Percentiles rank a stretch among this genome's conserved stretches.
phyloP scores from a whole-genome alignment of 1,140 invertebrate species.

The Bicyclus anynana region DNA sequence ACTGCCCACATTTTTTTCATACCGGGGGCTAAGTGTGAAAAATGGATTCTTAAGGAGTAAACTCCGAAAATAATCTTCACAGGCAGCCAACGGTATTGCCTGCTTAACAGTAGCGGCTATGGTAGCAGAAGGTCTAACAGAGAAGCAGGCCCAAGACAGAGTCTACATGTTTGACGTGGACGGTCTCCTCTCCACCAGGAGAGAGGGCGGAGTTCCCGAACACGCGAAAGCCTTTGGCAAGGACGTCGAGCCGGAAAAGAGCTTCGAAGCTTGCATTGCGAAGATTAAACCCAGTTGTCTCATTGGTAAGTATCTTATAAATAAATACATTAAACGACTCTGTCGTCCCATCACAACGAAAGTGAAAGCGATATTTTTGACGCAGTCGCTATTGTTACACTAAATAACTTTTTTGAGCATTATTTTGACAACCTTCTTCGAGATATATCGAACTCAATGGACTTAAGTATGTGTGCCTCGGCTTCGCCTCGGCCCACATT shows the following conservation, averaged over 20 bases:
- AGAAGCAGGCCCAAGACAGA: slow-evolving; percentile 86
- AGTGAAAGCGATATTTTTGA: too few species aligned
- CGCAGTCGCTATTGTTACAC: too few species aligned
- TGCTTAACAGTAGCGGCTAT: slow-evolving; percentile 92
- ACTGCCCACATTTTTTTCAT: too few species aligned
- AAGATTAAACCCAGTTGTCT: slow-evolving; percentile 90
- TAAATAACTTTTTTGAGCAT: too few species aligned
- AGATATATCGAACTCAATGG: too few species aligned
- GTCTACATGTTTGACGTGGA: slow-evolving; percentile 95
- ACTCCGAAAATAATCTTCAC: not conserved
- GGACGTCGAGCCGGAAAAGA: slow-evolving; percentile 85
- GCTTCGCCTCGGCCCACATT: too few species aligned
- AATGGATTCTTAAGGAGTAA: too few species aligned
- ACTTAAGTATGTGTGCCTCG: too few species aligned
- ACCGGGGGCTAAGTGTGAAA: too few species aligned
- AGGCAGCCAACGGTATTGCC: slow-evolving; percentile 93
- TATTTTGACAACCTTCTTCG: too few species aligned
- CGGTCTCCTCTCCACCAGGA: slow-evolving; percentile 85
- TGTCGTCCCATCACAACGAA: too few species aligned
- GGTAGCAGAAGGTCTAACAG: slow-evolving; percentile 87
- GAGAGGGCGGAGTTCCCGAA: slow-evolving; percentile 85
- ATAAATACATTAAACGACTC: too few species aligned
- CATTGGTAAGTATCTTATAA: slow-evolving; percentile 84
- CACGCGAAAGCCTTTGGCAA: slow-evolving; percentile 92
- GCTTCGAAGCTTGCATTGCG: slow-evolving; percentile 87